These are phyloP conservation scores for Drepana arcuata DNA, from an alignment of 1,140 invertebrate genomes.

Conservation along the genomic window DNA sequence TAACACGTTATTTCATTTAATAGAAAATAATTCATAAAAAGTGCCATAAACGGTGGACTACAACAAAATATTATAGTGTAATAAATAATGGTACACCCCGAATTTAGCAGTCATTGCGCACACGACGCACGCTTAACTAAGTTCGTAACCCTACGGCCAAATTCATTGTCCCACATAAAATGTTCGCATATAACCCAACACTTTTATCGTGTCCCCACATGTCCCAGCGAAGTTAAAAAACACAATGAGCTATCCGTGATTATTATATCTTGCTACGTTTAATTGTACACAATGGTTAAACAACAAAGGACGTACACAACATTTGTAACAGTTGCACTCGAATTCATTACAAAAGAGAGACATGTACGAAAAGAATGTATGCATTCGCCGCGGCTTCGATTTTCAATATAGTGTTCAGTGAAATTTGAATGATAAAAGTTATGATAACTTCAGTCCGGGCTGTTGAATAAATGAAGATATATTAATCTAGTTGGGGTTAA, in stretches of 20 bases:
- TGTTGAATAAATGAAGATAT: constrained; percentile 64
- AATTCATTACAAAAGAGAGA: constrained; percentile 29
- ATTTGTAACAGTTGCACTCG: constrained; percentile 54
- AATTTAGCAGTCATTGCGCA: constrained; percentile 47
- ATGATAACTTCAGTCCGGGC: constrained; percentile 33
- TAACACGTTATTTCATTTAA: constrained; percentile 49
- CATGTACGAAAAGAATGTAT: constrained; percentile 28
- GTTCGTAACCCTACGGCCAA: constrained; percentile 61
- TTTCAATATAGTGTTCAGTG: constrained; percentile 31
- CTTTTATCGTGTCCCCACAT: constrained; percentile 60
- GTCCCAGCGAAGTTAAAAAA: constrained; percentile 50
- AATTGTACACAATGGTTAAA: constrained; percentile 64
- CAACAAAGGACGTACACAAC: constrained; percentile 50
- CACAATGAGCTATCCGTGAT: constrained; percentile 60
- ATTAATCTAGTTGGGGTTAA: constrained; percentile 68
- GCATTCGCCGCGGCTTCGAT: constrained; percentile 45
- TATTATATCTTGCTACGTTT: constrained; percentile 66
- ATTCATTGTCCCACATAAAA: constrained; percentile 57
- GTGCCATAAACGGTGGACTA: constrained; percentile 44
- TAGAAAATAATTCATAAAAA: constrained; percentile 63
- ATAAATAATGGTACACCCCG: constrained; percentile 67
- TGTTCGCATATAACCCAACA: constrained; percentile 33
- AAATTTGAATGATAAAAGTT: constrained; percentile 62
- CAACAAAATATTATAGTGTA: constrained; percentile 56
- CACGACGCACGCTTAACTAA: constrained; percentile 44